phyloP scores from a whole-genome alignment of 2,888 invertebrate genomes.

The Parnassius smintheus region DNA sequence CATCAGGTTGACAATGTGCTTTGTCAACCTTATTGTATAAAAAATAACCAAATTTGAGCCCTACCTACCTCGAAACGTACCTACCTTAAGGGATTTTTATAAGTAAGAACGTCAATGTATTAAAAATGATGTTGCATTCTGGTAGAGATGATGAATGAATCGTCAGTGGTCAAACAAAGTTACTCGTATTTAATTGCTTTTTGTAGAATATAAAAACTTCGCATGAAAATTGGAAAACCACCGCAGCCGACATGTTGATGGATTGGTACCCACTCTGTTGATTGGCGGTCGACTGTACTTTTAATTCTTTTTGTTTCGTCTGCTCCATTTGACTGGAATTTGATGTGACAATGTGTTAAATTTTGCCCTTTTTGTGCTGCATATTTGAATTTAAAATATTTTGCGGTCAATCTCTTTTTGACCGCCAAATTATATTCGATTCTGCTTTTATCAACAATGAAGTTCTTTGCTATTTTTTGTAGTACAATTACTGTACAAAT shows the following conservation, averaged over 20 bases:
- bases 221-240: conserved; percentile 54
- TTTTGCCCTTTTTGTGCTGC: conserved; percentile 15
- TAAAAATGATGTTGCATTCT: conserved; percentile 29
- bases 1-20: too few relatives aligned
- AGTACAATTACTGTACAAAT: too few relatives aligned
- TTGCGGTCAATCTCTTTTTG: conserved; percentile 5
- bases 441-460: too few relatives aligned
- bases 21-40: too few relatives aligned
- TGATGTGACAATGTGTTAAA: conserved; percentile 11
- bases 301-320: conserved; percentile 28
- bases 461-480: too few relatives aligned
- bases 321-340: conserved; percentile 23
- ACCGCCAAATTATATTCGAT: not conserved
- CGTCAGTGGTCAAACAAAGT: conserved; percentile 35
- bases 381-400: conserved; percentile 19
- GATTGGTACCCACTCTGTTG: conserved; percentile 59
- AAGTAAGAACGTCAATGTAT: conserved; percentile 8
- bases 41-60: too few relatives aligned
- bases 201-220: conserved; percentile 43
- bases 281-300: conserved; percentile 60
- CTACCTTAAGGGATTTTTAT: too few relatives aligned
- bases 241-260: conserved; percentile 53
- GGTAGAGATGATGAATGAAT: conserved; percentile 44
- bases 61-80: too few relatives aligned
- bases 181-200: conserved; percentile 49